Base-by-base conservation (phyloP, 2,888 invertebrate species). In the Pyrocoelia pectoralis region DNA sequence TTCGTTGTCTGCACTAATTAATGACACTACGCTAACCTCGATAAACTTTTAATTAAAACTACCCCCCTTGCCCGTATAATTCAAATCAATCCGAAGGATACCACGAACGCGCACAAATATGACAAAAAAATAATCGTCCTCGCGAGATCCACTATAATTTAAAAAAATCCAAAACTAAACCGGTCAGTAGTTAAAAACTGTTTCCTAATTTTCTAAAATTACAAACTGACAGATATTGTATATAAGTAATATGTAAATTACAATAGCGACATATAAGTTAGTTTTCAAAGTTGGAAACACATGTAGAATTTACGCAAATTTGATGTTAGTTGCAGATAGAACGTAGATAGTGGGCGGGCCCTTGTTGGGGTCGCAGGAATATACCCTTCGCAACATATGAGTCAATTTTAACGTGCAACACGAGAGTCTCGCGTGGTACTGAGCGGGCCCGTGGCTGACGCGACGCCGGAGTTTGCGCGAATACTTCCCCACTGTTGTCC, bases 371-470 rank as follows among this genome's bases (percentile, higher is more conserved):
- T 68, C 70, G 71, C 68, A 68, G 70, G 71, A 70, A 69, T 50
- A 56, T 65, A 66, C 63, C 60, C 59, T 66, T 68, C 68, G 61
- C 49, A 56, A 38, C 52, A 43, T 50, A 49, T 65, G 43, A 49
- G 29, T 48, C 43, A 54, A n/a, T 43, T 46, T 40, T 52, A 52
- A 61, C 65, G 29, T 46, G 52, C 61, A 66, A 61, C 67, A 63
- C 67, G 68, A 72, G 70, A 65, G 69, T 72, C 76, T 76, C 73
- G 77, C 76, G 75, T 77, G 78, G 69, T 76, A 76, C 77, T 78
- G 77, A 75, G 65, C 68, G 76, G 74, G 66, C 68, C 66, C 63
- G 70, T 72, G 66, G 66, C 66, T 70, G 68, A 64, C 73, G 73
- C 69, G 72, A 75, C 74, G 72, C 69, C 70, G 67, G 75, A 73